These are phyloP conservation scores for Balearica regulorum DNA, from an alignment of 2,797 vertebrate species.

Conservation along the genomic window DNA sequence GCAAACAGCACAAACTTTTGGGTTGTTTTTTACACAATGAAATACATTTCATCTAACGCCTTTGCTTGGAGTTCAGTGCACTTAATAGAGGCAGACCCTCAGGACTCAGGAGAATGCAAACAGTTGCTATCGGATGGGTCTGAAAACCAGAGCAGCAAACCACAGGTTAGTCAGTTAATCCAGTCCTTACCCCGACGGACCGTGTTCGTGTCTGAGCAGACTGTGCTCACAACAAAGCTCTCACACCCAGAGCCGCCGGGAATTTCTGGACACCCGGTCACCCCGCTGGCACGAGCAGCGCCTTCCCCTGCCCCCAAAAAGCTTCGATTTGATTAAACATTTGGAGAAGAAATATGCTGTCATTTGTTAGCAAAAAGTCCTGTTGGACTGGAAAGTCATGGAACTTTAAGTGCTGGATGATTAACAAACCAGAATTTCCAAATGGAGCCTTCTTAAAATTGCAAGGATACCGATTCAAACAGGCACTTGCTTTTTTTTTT, in stretches of 20 bases:
- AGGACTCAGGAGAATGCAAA: background rate
- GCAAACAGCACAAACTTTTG: background rate
- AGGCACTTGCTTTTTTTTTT: background rate
- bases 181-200: accelerated
- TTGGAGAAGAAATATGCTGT: background rate
- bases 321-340: background rate
- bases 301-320: background rate
- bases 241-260: background rate
- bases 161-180: background rate
- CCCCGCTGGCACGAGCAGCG: background rate
- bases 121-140: background rate
- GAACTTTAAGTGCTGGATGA: background rate
- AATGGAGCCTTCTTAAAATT: background rate
- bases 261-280: background rate
- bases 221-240: background rate
- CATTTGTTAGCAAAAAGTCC: background rate
- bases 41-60: background rate
- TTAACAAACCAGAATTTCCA: background rate
- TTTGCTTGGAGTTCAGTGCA: background rate
- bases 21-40: background rate
- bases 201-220: accelerated
- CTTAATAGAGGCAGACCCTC: background rate
- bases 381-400: background rate
- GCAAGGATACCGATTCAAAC: background rate
- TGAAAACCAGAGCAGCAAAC: background rate